Evolutionary conservation across 2,888 invertebrate genomes (phyloP), one percentile per base, ranked within the genome.

Genomic region (Alsophila aescularia): DNA sequence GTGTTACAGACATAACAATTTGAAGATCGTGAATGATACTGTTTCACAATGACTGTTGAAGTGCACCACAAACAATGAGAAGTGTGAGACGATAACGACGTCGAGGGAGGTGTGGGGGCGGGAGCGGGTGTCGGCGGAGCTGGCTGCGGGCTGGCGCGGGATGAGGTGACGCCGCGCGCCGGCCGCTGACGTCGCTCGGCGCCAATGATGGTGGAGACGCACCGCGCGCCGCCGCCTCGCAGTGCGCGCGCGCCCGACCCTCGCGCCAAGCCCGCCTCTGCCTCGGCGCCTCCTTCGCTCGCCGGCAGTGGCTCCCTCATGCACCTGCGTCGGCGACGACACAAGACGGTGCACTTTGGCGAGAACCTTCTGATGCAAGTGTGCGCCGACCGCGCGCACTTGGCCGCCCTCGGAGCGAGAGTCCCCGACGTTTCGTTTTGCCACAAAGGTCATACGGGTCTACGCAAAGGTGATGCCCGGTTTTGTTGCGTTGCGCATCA

Each of bases 281-380:
- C 87, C 66, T 93, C 93, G 69, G 93, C 93, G 65, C 93, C 93
- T 65, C 81, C 90, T 64, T 94, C 93, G 69, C 87, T 86, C 70
- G 85, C 86, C 73, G 91, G 90, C 80, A 87, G 88, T 73, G 86
- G 84, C 73, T 87, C 83, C 69, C 81, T 84, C 67, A 90, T 95
- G 77, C 94, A 94, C 69, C 88, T 94, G 57, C 94, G 95, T 48
- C 93, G 95, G 53, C 93, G 95, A 50, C 93, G 95, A 55, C 95
- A 95, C 87, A 95, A 95, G 85, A 95, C 95, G 43, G 95, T 96
- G 44, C 95, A 95, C 83, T 96, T 96, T 77, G 95, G 95, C 55
- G 95, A 95, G 77, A 95, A 95, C 81, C 92, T 95, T 21, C 82
- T 95, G 66, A 93, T 95, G 83, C 95, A 95, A 83, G 95, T 95